phyloP scores from a whole-genome alignment of 92 coral and sea anemone genomes.

The Zoanthus sociatus region DNA sequence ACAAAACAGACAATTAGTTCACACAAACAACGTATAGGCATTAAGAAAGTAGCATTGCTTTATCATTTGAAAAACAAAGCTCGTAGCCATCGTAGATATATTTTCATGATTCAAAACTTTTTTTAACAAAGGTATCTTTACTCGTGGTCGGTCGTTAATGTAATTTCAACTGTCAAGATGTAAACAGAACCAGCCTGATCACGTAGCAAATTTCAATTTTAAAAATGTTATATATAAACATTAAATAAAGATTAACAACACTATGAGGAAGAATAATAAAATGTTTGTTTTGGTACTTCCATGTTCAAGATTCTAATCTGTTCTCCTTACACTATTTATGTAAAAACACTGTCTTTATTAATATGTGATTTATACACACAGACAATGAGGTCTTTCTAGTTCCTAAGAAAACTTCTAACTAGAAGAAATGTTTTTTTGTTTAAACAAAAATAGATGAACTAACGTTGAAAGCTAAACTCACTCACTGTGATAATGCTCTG shows the following conservation, averaged over 20 bases:
- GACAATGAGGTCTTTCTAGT: not conserved
- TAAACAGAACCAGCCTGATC: not conserved
- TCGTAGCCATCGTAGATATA: slow-evolving; percentile 2
- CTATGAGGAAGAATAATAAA: too few relatives aligned
- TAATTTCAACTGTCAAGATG: not conserved
- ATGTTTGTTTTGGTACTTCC: too few relatives aligned
- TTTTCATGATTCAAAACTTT: not conserved
- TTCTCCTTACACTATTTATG: too few relatives aligned
- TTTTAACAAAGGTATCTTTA: not conserved
- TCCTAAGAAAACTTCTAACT: not conserved
- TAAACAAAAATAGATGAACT: not conserved
- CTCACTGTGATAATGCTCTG: not conserved
- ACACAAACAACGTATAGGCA: not conserved
- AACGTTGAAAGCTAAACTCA: not conserved
- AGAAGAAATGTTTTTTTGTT: not conserved
- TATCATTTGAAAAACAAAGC: not conserved
- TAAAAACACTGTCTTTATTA: not conserved
- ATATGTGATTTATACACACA: not conserved
- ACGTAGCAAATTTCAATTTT: not conserved
- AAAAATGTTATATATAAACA: too few relatives aligned
- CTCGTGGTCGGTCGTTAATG: not conserved
- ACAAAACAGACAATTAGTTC: too few relatives aligned
- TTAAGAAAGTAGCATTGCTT: not conserved
- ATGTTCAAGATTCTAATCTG: too few relatives aligned
- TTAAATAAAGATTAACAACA: too few relatives aligned